These are phyloP conservation scores for Labeo calbasu DNA, from an alignment of 2,797 vertebrate genomes.

Conservation along the genomic window DNA sequence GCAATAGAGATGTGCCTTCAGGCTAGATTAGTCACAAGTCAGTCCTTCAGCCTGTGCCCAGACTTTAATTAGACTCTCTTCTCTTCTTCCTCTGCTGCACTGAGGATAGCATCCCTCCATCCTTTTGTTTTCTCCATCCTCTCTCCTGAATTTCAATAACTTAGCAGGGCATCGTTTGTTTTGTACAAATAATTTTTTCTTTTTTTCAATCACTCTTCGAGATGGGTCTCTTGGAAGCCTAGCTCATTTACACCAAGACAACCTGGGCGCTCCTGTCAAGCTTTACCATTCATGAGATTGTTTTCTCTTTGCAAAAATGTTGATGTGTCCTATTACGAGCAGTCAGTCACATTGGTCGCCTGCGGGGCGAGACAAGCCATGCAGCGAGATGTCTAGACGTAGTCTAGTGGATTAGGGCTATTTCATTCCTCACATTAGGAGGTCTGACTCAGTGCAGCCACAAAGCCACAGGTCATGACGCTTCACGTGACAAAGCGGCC, in stretches of 20 bases:
- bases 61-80: conserved; percentile 54
- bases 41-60: conserved; percentile 49
- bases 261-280: conserved; percentile 22
- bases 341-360: conserved; percentile 27
- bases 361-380: not conserved
- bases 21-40: conserved; percentile 55
- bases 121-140: conserved; percentile 47
- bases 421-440: conserved; percentile 41
- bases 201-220: conserved; percentile 12
- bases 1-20: conserved; percentile 49
- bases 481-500: conserved; percentile 14
- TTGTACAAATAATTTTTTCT: conserved; percentile 37
- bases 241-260: conserved; percentile 41
- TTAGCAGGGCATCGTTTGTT: conserved; percentile 34
- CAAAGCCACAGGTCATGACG: conserved; percentile 41
- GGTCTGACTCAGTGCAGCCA: conserved; percentile 26
- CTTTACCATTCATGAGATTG: conserved; percentile 29
- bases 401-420: conserved; percentile 35
- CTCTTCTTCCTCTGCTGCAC: conserved; percentile 41
- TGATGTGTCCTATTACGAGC: conserved; percentile 25
- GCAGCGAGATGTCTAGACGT: conserved; percentile 42
- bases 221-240: conserved; percentile 33
- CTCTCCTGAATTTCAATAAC: conserved; percentile 36
- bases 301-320: conserved; percentile 30
- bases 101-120: conserved; percentile 45